Conservation (phyloP, 2,888 invertebrate species). For the Chrysodeixis includens region DNA sequence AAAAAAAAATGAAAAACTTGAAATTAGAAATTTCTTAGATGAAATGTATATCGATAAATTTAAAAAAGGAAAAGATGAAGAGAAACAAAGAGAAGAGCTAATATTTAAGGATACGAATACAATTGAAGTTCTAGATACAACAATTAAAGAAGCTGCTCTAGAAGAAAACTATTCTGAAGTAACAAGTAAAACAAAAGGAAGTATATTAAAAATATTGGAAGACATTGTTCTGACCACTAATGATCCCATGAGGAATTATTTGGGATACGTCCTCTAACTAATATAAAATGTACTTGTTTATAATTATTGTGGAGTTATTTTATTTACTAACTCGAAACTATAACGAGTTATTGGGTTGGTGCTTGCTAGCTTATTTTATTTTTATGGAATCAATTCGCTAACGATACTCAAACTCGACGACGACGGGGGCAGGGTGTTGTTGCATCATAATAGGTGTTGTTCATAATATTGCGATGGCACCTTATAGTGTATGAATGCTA, state of each 20-base stretch:
- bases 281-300: background rate
- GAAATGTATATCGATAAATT: slow-evolving; percentile 14
- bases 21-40: slow-evolving; percentile 26
- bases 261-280: slow-evolving; percentile 9
- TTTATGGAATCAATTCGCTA: too few relatives aligned
- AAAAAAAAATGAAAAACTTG: background rate
- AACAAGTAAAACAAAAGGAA: background rate
- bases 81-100: too few relatives aligned
- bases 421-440: too few relatives aligned
- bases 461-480: too few relatives aligned
- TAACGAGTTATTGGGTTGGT: too few relatives aligned
- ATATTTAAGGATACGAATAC: background rate
- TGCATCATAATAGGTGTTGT: too few relatives aligned
- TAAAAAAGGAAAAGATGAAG: slow-evolving; percentile 7
- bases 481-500: too few relatives aligned
- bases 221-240: background rate
- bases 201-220: background rate
- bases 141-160: slow-evolving; percentile 12
- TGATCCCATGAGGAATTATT: background rate
- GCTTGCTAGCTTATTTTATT: too few relatives aligned
- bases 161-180: slow-evolving; percentile 7
- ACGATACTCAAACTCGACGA: too few relatives aligned
- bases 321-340: too few relatives aligned
- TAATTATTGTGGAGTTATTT: background rate
- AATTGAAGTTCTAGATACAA: slow-evolving; percentile 10